Conservation (phyloP, 2,113 vertebrate genomes). For the Chionodraco myersi region DNA sequence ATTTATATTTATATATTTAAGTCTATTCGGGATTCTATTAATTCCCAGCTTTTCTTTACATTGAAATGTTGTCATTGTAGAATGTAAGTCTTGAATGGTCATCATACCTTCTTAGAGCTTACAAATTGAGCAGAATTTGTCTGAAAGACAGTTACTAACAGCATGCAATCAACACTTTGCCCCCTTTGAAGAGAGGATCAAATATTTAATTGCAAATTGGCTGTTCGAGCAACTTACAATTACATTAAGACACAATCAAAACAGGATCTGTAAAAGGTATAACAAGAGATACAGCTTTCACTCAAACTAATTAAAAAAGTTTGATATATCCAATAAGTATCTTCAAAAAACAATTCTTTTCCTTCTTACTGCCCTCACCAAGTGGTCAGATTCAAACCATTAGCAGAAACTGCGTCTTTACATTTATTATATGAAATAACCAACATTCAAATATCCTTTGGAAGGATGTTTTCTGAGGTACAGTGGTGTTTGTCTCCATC, state of each 20-base stretch:
- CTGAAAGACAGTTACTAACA: not conserved
- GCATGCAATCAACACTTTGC: not conserved
- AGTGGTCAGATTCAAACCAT: not conserved
- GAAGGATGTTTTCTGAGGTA: not conserved
- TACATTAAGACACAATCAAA: not conserved
- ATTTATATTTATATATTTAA: not conserved
- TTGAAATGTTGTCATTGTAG: no score
- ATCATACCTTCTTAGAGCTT: not conserved
- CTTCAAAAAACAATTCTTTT: no score
- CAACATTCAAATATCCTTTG: not conserved
- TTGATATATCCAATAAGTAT: no score
- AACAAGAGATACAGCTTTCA: not conserved
- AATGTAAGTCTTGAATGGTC: not conserved
- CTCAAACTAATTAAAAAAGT: no score
- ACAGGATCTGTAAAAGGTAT: not conserved
- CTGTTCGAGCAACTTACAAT: not conserved
- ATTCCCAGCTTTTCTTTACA: no score
- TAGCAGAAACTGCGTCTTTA: not conserved
- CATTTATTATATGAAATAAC: not conserved
- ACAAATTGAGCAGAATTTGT: not conserved
- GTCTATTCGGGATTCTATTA: no score
- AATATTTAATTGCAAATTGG: not conserved
- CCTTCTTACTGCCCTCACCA: not conserved
- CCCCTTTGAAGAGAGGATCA: not conserved
- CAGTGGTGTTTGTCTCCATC: conserved; percentile 74